Conservation (phyloP, 2,888 invertebrate species). For the Rhagophthalmus giganteus region DNA sequence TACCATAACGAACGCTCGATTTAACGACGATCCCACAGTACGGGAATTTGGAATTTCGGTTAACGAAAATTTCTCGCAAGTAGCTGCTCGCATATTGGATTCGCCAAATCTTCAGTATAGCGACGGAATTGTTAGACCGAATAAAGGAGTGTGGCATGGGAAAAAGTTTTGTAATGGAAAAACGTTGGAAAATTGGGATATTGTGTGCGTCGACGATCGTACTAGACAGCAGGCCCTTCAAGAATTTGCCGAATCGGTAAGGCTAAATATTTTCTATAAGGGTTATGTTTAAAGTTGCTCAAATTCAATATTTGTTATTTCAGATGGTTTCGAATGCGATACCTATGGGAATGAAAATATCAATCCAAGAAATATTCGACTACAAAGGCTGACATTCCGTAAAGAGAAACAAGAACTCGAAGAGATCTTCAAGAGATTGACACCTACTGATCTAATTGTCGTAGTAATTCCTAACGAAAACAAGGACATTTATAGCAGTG, state of each 20-base stretch:
- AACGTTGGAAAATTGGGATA: constrained; percentile 55
- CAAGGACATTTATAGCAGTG: no score
- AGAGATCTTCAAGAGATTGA: no score
- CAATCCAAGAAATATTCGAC: no score
- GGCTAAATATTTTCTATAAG: no score
- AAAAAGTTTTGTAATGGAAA: constrained; percentile 50
- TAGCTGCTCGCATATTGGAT: constrained; percentile 76
- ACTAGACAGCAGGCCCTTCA: constrained; percentile 36
- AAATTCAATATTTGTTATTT: no score
- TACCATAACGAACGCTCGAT: constrained; percentile 52
- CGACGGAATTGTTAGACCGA: constrained; percentile 46
- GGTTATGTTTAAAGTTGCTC: no score
- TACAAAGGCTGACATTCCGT: no score
- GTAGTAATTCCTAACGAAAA: no score
- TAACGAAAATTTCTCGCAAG: constrained; percentile 70
- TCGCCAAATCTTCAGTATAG: constrained; percentile 76
- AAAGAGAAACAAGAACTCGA: no score
- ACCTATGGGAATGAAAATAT: no score
- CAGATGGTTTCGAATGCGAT: no score
- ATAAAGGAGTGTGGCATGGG: constrained; percentile 56
- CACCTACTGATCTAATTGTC: no score
- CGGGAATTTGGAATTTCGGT: constrained; percentile 83
- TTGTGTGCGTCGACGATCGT: constrained; percentile 51
- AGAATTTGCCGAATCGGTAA: constrained; percentile 46
- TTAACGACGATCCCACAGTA: constrained; percentile 60